These are phyloP conservation scores for Gnathonemus echidnorhynchus DNA, from an alignment of 2,113 vertebrate genomes.

Conservation along the genomic window DNA sequence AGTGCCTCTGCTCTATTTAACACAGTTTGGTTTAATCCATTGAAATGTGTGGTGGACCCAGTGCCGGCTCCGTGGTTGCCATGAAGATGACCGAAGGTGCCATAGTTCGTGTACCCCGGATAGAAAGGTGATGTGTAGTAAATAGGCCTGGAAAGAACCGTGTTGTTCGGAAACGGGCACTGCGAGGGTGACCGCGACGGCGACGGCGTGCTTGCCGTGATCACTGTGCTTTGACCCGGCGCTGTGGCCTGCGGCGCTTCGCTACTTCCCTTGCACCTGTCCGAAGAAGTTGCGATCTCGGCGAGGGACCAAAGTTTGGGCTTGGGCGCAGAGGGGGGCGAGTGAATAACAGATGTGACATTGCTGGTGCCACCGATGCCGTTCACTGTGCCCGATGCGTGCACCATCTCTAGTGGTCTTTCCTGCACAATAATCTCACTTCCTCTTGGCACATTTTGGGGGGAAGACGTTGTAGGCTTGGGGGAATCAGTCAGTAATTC, in stretches of 20 bases:
- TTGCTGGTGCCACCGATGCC: conserved; percentile 47
- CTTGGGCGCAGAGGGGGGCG: conserved; percentile 77
- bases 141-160: conserved; percentile 84
- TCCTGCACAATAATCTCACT: conserved; percentile 54
- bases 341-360: conserved; percentile 85
- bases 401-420: conserved; percentile 57
- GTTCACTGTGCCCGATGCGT: conserved; percentile 45
- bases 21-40: conserved; percentile 98
- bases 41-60: conserved; percentile 79
- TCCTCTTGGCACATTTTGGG: conserved; percentile 52
- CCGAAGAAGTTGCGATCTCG: conserved; percentile 90
- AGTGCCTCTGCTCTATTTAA: conserved; percentile 92
- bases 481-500: conserved; percentile 60
- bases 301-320: conserved; percentile 95
- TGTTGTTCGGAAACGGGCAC: conserved; percentile 78
- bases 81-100: conserved; percentile 89
- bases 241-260: conserved; percentile 52
- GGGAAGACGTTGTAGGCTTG: conserved; percentile 68
- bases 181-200: conserved; percentile 81
- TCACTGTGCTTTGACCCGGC: conserved; percentile 56
- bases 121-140: conserved; percentile 97
- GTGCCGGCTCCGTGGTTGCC: conserved; percentile 74
- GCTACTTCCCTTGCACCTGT: conserved; percentile 79
- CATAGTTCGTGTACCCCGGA: conserved; percentile 97
- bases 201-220: conserved; percentile 60